phyloP scores from a whole-genome alignment of 2,797 vertebrate species.

The Melanotaenia boesemani region DNA sequence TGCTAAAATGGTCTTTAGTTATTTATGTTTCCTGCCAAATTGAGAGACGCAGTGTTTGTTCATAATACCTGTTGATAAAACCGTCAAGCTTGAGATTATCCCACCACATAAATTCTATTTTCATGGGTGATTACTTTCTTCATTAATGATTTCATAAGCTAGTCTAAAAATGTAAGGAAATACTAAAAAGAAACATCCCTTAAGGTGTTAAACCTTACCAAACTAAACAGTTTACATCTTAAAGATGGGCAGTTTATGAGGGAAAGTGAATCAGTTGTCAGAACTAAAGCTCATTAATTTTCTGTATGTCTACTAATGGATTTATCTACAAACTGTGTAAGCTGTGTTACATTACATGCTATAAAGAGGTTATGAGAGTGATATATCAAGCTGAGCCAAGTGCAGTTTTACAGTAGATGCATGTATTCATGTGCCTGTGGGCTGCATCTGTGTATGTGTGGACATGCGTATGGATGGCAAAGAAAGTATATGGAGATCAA shows the following conservation, averaged over 20 bases:
- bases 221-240: not conserved
- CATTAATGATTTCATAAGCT: not conserved
- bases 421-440: slow-evolving; percentile 74
- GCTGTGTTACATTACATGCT: not conserved
- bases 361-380: not conserved
- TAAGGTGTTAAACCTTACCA: not conserved
- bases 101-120: not conserved
- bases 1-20: slow-evolving; percentile 12
- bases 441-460: slow-evolving; percentile 69
- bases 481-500: slow-evolving; percentile 82
- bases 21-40: not conserved
- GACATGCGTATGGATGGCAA: slow-evolving; percentile 59
- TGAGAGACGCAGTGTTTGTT: slow-evolving; percentile 31
- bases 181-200: slow-evolving; percentile 1
- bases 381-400: slow-evolving; percentile 4
- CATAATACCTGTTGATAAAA: slow-evolving; percentile 61
- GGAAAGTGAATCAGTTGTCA: not conserved
- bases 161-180: not conserved
- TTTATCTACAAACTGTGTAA: not conserved
- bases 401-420: slow-evolving; percentile 58
- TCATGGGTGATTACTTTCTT: not conserved
- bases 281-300: not conserved
- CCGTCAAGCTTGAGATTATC: not conserved
- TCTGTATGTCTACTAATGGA: not conserved
- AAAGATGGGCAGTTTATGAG: not conserved